These are phyloP conservation scores for Cheilosia scutellata DNA, from an alignment of 2,888 invertebrate species.

Conservation along the genomic window DNA sequence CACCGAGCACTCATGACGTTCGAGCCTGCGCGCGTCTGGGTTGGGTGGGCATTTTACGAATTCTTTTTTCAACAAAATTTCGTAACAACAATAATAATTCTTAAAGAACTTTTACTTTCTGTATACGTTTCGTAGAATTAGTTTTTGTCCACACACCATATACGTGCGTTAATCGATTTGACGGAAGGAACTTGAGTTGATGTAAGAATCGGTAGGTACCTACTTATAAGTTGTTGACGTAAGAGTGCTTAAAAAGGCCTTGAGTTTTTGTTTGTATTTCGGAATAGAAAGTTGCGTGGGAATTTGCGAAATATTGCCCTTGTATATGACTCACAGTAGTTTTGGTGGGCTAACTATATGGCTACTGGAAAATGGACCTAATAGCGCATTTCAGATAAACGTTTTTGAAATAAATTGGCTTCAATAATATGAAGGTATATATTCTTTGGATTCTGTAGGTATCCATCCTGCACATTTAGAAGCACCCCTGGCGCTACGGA, in stretches of 20 bases:
- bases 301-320: no score
- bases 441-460: no score
- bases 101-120: conserved; percentile 72
- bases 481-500: no score
- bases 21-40: conserved; percentile 35
- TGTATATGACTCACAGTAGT: no score
- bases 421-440: no score
- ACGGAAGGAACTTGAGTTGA: conserved; percentile 11
- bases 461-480: no score
- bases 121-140: conserved; percentile 19
- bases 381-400: no score
- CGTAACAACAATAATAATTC: conserved; percentile 67
- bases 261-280: neutral
- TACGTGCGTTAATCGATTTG: conserved; percentile 24
- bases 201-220: neutral
- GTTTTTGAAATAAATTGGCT: no score
- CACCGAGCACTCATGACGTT: conserved; percentile 2
- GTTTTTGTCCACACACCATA: conserved; percentile 13
- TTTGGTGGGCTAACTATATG: no score
- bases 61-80: conserved; percentile 66
- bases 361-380: no score
- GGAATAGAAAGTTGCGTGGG: no score
- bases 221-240: neutral
- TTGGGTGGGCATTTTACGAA: conserved; percentile 35
- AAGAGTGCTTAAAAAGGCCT: conserved; percentile 7